Evolutionary conservation across 2,113 vertebrate species (phyloP).

Genomic region (Varanus salvator): DNA sequence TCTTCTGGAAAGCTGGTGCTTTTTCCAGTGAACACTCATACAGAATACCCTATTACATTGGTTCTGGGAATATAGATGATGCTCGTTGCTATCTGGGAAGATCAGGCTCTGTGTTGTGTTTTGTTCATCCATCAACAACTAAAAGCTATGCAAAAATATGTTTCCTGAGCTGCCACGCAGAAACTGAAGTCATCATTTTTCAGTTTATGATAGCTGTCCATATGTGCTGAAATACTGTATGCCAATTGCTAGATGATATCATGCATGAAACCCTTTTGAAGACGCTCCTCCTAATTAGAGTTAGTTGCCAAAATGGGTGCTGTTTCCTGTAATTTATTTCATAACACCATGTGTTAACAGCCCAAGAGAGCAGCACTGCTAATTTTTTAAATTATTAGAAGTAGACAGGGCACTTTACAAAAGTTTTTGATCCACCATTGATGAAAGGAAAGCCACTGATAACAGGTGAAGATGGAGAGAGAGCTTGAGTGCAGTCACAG

Average conservation of each 20-base stretch:
- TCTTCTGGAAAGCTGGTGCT: neutral
- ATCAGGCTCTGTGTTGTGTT: neutral
- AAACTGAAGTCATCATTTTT: neutral
- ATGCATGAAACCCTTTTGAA: neutral
- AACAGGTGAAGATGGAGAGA: constrained; percentile 8
- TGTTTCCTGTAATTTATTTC: constrained; percentile 19
- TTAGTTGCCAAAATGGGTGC: neutral
- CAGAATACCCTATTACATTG: neutral
- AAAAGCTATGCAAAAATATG: neutral
- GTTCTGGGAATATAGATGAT: neutral
- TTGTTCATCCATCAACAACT: neutral
- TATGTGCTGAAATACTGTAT: neutral
- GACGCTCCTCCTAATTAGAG: neutral
- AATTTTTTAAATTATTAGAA: constrained; percentile 12
- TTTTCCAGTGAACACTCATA: neutral
- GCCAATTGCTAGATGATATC: neutral
- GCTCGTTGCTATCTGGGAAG: neutral
- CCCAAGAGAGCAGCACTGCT: neutral
- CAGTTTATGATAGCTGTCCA: neutral
- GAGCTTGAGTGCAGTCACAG: neutral
- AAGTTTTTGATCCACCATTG: neutral
- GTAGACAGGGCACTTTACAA: neutral
- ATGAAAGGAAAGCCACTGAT: constrained; percentile 30
- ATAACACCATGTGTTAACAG: neutral
- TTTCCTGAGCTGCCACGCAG: neutral